A percentile compares a stretch with the other conserved stretches of the same genome.
Conservation (phyloP, 2,888 invertebrate species). For the Ophion ellenae region DNA sequence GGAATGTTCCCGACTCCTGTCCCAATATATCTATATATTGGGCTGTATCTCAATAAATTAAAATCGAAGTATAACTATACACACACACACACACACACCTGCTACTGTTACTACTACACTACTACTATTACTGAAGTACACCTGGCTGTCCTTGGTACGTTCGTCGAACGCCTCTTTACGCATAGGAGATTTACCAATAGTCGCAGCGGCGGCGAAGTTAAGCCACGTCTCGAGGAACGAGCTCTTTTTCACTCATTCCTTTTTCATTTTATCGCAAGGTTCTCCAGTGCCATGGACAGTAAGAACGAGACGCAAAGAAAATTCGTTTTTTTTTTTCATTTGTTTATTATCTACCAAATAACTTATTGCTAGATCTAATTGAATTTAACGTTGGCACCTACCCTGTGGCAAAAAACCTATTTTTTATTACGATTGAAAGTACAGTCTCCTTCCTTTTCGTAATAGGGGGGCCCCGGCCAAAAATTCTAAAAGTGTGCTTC, state of each 20-base stretch:
- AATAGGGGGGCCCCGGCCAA: background rate
- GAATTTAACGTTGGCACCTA: background rate
- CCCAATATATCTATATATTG: background rate
- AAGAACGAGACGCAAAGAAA: constrained; percentile 7
- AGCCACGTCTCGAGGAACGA: constrained; percentile 27
- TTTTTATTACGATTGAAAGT: background rate
- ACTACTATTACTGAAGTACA: constrained; percentile 33
- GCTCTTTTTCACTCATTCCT: constrained; percentile 41
- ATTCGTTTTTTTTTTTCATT: background rate
- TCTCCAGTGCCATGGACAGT: constrained; percentile 49
- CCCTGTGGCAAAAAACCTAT: background rate
- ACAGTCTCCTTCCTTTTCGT: background rate
- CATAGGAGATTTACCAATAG: constrained; percentile 43
- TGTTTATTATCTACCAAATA: background rate
- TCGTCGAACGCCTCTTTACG: constrained; percentile 45
- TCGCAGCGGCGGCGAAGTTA: background rate
- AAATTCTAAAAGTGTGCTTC: background rate
- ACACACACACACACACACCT: background rate
- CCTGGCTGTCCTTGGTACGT: constrained; percentile 61
- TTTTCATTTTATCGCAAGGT: constrained; percentile 36
- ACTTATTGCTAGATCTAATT: background rate
- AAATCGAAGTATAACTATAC: background rate
- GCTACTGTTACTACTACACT: background rate
- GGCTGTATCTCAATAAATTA: background rate
- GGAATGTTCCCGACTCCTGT: background rate